phyloP scores from a whole-genome alignment of 2,113 vertebrate genomes.

The Mohoua ochrocephala region DNA sequence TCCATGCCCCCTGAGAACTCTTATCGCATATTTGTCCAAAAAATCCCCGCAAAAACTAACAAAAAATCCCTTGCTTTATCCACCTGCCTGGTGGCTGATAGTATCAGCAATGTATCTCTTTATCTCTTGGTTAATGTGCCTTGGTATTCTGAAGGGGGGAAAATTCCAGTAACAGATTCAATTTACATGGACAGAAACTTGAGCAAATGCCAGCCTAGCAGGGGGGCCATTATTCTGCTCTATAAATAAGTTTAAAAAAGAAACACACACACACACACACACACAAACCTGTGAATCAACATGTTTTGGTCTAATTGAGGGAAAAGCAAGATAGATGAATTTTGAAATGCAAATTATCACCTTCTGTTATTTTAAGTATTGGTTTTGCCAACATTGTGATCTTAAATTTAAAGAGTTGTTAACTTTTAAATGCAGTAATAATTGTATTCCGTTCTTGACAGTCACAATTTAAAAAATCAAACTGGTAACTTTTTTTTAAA shows the following conservation, averaged over 20 bases:
- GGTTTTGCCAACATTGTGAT: conserved; percentile 63
- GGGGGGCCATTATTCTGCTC: conserved; percentile 78
- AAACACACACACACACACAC: conserved; percentile 62
- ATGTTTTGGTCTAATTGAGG: conserved; percentile 80
- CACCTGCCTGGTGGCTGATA: conserved; percentile 70
- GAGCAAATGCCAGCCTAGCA: conserved; percentile 80
- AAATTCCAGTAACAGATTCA: conserved; percentile 80
- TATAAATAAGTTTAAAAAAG: conserved; percentile 83
- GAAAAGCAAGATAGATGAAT: conserved; percentile 76
- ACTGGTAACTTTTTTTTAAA: neutral
- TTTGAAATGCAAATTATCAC: conserved; percentile 82
- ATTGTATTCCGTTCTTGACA: neutral
- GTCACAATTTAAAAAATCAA: neutral
- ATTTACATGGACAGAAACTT: conserved; percentile 80
- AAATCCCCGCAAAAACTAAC: conserved; percentile 50
- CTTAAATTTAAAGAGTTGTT: conserved; percentile 59
- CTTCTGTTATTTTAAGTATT: conserved; percentile 75
- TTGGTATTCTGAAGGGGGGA: conserved; percentile 78
- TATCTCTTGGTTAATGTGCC: conserved; percentile 75
- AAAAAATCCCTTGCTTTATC: conserved; percentile 39
- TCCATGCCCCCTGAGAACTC: conserved; percentile 64
- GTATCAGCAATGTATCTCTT: conserved; percentile 71
- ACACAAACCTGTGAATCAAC: conserved; percentile 79
- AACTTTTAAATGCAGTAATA: conserved; percentile 6
- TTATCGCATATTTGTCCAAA: conserved; percentile 77